Conservation (phyloP, 2,888 invertebrate genomes). For the Lobophora halterata region DNA sequence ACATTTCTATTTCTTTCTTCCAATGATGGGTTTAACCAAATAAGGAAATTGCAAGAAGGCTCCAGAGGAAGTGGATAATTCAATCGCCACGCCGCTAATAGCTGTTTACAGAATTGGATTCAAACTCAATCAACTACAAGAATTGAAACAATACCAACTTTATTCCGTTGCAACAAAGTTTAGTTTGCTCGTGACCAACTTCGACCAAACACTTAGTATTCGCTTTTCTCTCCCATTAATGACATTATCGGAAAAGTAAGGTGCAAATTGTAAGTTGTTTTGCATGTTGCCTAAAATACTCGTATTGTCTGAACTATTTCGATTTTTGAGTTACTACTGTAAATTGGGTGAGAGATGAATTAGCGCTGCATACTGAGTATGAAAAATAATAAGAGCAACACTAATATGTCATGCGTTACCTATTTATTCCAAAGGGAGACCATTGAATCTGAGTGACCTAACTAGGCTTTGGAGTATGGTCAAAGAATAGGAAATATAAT, state of each 20-base stretch:
- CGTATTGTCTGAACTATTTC: neutral
- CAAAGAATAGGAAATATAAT: too few species aligned
- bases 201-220: constrained; percentile 20
- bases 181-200: constrained; percentile 5
- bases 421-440: too few species aligned
- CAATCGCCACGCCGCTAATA: constrained; percentile 41
- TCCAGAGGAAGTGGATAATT: constrained; percentile 42
- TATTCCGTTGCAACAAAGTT: constrained; percentile 9
- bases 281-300: constrained; percentile 11
- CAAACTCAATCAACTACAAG: constrained; percentile 22
- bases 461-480: too few species aligned
- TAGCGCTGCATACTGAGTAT: too few species aligned
- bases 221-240: constrained; percentile 16
- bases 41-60: constrained; percentile 45
- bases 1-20: constrained; percentile 21
- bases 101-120: constrained; percentile 38
- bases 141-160: constrained; percentile 11
- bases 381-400: too few species aligned
- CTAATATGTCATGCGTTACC: too few species aligned
- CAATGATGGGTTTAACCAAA: constrained; percentile 26
- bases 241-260: constrained; percentile 23
- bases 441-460: too few species aligned
- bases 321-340: too few species aligned
- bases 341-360: too few species aligned
- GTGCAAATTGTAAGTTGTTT: constrained; percentile 14